phyloP scores from a whole-genome alignment of 2,888 invertebrate species.

The Axea sp. region DNA sequence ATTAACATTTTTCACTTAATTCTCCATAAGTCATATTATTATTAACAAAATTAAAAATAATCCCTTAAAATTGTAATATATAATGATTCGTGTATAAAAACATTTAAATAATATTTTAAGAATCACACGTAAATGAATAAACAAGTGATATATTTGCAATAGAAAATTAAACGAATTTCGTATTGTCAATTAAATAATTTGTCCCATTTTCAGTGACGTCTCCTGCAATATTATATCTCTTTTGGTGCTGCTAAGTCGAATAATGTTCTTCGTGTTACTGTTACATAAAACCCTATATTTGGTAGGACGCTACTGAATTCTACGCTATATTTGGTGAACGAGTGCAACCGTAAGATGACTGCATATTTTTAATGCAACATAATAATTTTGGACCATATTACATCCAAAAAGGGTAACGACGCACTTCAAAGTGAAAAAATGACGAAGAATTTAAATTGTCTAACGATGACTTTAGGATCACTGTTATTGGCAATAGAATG shows the following conservation, averaged over 20 bases:
- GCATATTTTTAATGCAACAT: constrained; percentile 29
- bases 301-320: constrained; percentile 15
- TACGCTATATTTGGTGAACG: constrained; percentile 36
- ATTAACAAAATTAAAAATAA: too few relatives aligned
- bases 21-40: too few relatives aligned
- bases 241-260: constrained; percentile 18
- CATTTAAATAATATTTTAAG: too few relatives aligned
- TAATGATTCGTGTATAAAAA: too few relatives aligned
- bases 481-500: constrained; percentile 20
- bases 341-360: constrained; percentile 22
- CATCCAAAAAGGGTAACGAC: constrained; percentile 20
- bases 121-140: too few relatives aligned
- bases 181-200: too few relatives aligned
- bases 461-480: constrained; percentile 2
- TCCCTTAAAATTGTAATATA: too few relatives aligned
- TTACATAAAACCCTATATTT: constrained; percentile 48
- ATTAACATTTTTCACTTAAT: too few relatives aligned
- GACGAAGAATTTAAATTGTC: constrained; percentile 35
- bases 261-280: constrained; percentile 27
- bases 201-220: too few relatives aligned
- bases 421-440: constrained; percentile 9
- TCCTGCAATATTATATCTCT: too few relatives aligned
- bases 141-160: too few relatives aligned
- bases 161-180: too few relatives aligned
- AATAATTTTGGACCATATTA: constrained; percentile 12